These are phyloP conservation scores for Pogoniulus pusillus DNA, from an alignment of 2,797 vertebrate genomes.

Conservation along the genomic window DNA sequence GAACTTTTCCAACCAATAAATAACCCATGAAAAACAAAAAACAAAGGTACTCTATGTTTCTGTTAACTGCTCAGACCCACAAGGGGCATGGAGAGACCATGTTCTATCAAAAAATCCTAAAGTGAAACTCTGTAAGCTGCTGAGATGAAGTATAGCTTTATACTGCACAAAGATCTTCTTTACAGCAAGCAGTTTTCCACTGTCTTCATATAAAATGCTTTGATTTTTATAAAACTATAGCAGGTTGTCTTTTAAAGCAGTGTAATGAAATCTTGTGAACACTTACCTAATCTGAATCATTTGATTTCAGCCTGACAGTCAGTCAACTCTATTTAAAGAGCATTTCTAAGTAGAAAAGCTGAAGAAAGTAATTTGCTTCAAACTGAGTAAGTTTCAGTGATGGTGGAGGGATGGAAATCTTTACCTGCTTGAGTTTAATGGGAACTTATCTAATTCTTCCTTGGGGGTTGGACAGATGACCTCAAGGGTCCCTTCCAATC, in stretches of 20 bases:
- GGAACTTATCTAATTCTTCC: not conserved
- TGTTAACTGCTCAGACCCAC: not conserved
- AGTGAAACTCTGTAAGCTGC: not conserved
- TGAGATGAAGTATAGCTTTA: not conserved
- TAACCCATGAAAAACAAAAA: not conserved
- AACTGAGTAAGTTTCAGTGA: not conserved
- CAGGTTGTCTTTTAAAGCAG: not conserved
- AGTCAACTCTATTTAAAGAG: conserved; percentile 58
- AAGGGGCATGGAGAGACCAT: not conserved
- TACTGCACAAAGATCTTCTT: not conserved
- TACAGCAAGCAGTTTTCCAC: not conserved
- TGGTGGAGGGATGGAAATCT: not conserved
- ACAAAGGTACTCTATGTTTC: not conserved
- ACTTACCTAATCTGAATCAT: conserved; percentile 62
- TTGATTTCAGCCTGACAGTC: conserved; percentile 62
- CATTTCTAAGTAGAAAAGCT: not conserved
- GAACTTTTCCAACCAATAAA: not conserved
- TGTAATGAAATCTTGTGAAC: conserved; percentile 26
- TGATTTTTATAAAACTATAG: not conserved
- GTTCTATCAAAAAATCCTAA: not conserved
- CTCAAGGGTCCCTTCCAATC: no score
- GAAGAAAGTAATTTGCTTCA: not conserved
- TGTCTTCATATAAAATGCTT: not conserved
- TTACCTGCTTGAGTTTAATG: not conserved
- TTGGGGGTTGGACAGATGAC: no score